Evolutionary conservation across 2,797 vertebrate species (phyloP).

Genomic region (Acomys russatus): DNA sequence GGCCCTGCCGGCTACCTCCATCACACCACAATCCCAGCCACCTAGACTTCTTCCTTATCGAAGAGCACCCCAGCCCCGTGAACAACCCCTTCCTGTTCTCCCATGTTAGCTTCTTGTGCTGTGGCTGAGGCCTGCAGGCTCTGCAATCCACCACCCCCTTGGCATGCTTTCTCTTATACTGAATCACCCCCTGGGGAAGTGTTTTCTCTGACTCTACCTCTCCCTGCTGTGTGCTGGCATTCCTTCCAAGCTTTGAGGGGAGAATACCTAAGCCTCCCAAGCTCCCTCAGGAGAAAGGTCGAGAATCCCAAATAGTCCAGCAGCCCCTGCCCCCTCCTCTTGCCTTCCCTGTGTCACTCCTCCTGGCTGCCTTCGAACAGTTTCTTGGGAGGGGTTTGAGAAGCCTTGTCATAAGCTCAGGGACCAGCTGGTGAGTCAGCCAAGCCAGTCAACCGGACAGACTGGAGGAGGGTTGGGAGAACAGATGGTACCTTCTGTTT

Average conservation of each 20-base stretch:
- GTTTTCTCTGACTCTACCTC: conserved; percentile 34
- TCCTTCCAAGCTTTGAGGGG: neutral
- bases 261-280: neutral
- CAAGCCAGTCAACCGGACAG: neutral
- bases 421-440: conserved; percentile 35
- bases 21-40: neutral
- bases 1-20: neutral
- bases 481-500: conserved; percentile 76
- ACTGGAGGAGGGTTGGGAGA: conserved; percentile 20
- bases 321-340: neutral
- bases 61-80: neutral
- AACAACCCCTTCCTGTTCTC: conserved; percentile 41
- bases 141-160: neutral
- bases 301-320: neutral
- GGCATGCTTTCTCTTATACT: neutral
- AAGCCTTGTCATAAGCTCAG: conserved; percentile 8
- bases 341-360: too few species aligned
- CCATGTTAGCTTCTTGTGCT: conserved; percentile 3
- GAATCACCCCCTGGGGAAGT: neutral
- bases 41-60: neutral
- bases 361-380: conserved; percentile 7
- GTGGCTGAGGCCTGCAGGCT: neutral
- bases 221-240: conserved; percentile 16
- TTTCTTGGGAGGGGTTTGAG: conserved; percentile 13
- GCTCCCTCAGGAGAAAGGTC: neutral